Evolutionary conservation across 2,113 vertebrate species (phyloP), one percentile per base, ranked within the genome.

Genomic region (Solea senegalensis): DNA sequence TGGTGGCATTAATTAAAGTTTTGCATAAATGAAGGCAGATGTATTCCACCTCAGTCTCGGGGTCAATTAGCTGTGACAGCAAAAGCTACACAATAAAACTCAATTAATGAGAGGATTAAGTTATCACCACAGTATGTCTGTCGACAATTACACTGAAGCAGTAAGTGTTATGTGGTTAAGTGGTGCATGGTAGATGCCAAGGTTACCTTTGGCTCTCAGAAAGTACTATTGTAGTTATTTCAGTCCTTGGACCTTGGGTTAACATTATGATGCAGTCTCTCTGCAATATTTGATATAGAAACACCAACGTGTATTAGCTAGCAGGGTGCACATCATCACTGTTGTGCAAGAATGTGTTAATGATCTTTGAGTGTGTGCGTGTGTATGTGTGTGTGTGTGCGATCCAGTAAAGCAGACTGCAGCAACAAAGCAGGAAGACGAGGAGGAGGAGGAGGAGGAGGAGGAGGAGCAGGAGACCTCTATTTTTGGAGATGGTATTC

Each of bases 21-120:
- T 73, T 56, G 84, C 57, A 71, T 67, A 80, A 86, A 85, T 79
- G 76, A 60, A 80, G 74, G 70, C 75, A 82, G 78, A 85, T 80
- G 76, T 78, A 70, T 70, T 75, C 70, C 69, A 69, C 81, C 75
- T 86, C 54, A 75, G 78, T 86, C 76, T 79, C 72, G 64, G 65
- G 88, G 88, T 90, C 86, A 91, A 84, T 89, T 90, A 80, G 79
- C 81, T 87, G 65, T 81, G 87, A 87, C 82, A 76, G 79, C 62
- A 69, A 56, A 56, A 78, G 73, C 69, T 60, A 61, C 72, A 82
- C 72, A 86, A 75, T 81, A 82, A 88, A 58, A 87, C 77, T 80
- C 69, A 83, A 85, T 88, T 89, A 90, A 86, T 80, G 74, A 57
- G 60, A 73, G 72, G 82, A 90, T 84, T 89, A 87, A 80, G 74